phyloP scores from a whole-genome alignment of 2,113 vertebrate species.

The Acrocephalus arundinaceus region DNA sequence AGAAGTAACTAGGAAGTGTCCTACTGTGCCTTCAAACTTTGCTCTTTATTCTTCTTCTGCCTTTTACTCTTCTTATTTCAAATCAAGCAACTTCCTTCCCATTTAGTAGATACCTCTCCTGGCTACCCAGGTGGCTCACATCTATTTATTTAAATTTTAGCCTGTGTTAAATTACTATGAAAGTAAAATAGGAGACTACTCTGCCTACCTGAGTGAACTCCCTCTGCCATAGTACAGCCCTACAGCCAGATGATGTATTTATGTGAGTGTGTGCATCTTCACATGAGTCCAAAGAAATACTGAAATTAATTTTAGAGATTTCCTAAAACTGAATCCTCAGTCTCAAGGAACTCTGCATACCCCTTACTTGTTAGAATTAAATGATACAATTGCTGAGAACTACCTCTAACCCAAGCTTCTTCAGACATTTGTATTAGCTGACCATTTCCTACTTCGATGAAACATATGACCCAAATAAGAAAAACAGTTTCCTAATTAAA shows the following conservation, averaged over 20 bases:
- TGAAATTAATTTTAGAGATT: neutral
- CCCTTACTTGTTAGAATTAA: neutral
- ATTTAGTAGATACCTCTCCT: neutral
- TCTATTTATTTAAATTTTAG: neutral
- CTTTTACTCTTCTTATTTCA: constrained; percentile 34
- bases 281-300: neutral
- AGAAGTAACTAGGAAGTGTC: constrained; percentile 52
- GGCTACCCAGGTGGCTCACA: neutral
- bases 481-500: neutral
- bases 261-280: neutral
- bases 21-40: constrained; percentile 58
- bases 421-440: neutral
- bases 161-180: neutral
- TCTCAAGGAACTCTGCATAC: neutral
- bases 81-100: constrained; percentile 23
- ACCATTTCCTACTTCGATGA: neutral
- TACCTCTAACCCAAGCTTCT: neutral
- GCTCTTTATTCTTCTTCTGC: neutral
- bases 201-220: neutral
- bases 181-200: neutral
- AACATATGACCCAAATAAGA: neutral
- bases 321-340: neutral
- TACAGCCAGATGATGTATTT: neutral
- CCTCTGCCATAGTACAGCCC: neutral
- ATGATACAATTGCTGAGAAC: neutral